Base-by-base conservation (phyloP, 2,888 invertebrate species). In the Plebejus melissa region DNA sequence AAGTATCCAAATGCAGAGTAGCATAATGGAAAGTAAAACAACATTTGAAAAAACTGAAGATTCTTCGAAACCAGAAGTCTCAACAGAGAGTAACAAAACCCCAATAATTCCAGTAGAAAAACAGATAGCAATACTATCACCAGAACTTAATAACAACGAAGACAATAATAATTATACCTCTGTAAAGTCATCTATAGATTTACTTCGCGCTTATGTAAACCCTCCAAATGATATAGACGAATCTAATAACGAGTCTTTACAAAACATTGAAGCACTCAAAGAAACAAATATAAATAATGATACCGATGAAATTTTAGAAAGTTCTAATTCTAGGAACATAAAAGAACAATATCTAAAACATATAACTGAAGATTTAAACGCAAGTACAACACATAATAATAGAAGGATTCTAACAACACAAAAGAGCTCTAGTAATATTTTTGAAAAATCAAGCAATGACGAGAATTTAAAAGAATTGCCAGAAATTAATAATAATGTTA, bases 1-100 rank as follows among this genome's bases (percentile, higher is more conserved):
- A 78, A 84, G 82, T 76, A 76, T 93, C 28, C 83, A 79, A 80
- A 58, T 74, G 41, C 77, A 83, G 76, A 82, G 72, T 78, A 81
- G 75, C 74, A 79, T 69, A 75, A 60, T 16, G n/a, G 71, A 41
- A 58, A 75, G 32, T 69, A 41, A 71, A 5, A 36, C 38, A 28
- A 41, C 38, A 11, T 32, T 58, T 6, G 4, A 28, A 28, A 41
- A 41, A 58, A 58, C 71, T 38, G 36, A 58, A 38, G 58, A 71
- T 38, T 57, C 16, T 69, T 22, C 32, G 13, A 38, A 54, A 41
- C n/a, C 70, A 9, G 38, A 70, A 41, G 2, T 38, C 4, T 38
- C 70, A n/a, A 41, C n/a, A 22, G 70, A 70, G 22, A 41, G 41
- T 69, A n/a, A 69, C 57, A n/a, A n/a, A 28, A 74, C 46, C 36